Conservation (phyloP, 2,797 vertebrate species). For the Triplophysa bombifrons region DNA sequence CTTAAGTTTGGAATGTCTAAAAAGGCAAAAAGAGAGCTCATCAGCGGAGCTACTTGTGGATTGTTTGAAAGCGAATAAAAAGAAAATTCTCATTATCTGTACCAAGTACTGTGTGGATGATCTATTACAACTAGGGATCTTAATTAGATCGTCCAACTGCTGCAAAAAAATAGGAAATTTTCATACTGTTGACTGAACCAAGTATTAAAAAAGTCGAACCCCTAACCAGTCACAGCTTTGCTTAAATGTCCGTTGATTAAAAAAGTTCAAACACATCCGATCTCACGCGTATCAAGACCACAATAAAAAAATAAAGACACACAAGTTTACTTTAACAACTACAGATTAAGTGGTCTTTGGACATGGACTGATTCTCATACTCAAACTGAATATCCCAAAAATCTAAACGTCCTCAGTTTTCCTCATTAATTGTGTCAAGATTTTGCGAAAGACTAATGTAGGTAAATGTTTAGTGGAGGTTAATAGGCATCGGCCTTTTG, state of each 20-base stretch:
- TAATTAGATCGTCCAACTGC: neutral
- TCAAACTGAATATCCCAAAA: neutral
- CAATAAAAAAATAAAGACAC: neutral
- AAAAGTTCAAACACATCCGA: neutral
- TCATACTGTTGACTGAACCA: neutral
- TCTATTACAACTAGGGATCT: neutral
- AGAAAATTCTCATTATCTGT: neutral
- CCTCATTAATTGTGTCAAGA: neutral
- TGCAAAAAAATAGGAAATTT: neutral
- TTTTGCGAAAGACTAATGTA: neutral
- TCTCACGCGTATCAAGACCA: neutral
- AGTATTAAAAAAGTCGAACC: too few species aligned
- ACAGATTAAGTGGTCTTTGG: neutral
- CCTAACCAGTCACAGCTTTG: too few species aligned
- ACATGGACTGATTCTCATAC: neutral
- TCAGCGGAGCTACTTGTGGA: neutral
- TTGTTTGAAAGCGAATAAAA: neutral
- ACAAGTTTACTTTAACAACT: neutral
- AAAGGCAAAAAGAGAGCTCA: neutral
- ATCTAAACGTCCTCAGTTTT: neutral
- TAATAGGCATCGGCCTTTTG: neutral
- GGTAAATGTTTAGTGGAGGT: constrained; percentile 3
- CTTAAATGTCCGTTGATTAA: too few species aligned
- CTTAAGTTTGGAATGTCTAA: neutral
- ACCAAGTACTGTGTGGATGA: neutral